Base-by-base conservation (phyloP, 2,113 vertebrate genomes). In the Microcebus lehilahytsara region DNA sequence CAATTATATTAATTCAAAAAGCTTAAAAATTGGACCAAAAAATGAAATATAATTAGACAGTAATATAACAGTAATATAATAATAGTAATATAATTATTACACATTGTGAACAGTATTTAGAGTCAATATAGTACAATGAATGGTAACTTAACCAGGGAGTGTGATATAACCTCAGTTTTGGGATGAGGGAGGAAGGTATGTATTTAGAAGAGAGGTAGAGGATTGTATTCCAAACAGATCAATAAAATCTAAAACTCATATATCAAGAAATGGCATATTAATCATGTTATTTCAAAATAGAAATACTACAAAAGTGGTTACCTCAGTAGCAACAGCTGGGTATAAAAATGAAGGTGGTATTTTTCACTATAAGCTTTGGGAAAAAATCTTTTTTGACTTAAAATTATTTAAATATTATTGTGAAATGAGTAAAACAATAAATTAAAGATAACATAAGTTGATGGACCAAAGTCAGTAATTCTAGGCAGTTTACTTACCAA, bases 401-500 rank as follows among this genome's bases (percentile, higher is more conserved):
- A 87, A 67, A 79, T 60, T 67, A 95, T 72, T 77, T 90, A 77
- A 0, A 23, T 71, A 71, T 66, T 90, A 90, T 83, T 94, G 56
- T 58, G 10, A 64, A 74, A 95, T 93, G 53, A 89, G 92, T 90
- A 86, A 77, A 85, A 74, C 13, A 91, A 6, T 30, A 92, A 78
- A 12, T 79, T 88, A 89, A 92, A 56, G 42, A 86, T 34, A 60
- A 78, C 8, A 12, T 62, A 86, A 67, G 49, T 60, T 87, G 79
- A 86, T 92, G 13, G 58, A 17, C 27, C n/a, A 46, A 87, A 90
- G 19, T 66, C 37, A 93, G 0, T 74, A 91, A 85, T 87, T 96
- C 20, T 85, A 84, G 25, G n/a, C 10, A 79, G 14, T 67, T 83
- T 95, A 86, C 49, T 89, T 86, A 83, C 37, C 62, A 95, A 96